Conservation (phyloP, 2,113 vertebrate species). For the Mesoclemmys tuberculata region DNA sequence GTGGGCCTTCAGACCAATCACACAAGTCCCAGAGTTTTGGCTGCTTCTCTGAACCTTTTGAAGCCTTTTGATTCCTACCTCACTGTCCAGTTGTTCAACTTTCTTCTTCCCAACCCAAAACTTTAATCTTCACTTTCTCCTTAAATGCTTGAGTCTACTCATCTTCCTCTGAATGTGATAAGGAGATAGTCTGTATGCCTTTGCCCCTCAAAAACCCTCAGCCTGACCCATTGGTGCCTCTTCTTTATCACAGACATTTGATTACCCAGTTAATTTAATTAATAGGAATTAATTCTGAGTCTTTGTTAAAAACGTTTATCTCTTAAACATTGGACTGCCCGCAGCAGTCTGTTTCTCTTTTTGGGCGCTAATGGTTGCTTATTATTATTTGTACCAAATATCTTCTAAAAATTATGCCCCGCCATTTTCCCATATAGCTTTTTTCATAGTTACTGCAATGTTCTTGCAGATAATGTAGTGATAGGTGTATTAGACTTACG, state of each 20-base stretch:
- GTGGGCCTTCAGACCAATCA: not conserved
- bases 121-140: not conserved
- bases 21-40: not conserved
- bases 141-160: not conserved
- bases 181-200: not conserved
- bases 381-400: rapidly evolving
- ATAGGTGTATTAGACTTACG: not conserved
- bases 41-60: not conserved
- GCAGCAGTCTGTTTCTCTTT: not conserved
- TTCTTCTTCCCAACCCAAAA: not conserved
- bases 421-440: not conserved
- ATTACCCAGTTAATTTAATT: not conserved
- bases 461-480: not conserved
- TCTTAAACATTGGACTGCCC: not conserved
- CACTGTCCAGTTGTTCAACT: not conserved
- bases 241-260: not conserved
- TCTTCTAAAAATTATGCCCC: not conserved
- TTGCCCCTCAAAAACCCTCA: not conserved
- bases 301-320: not conserved
- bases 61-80: not conserved
- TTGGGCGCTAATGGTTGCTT: not conserved
- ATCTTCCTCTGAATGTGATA: not conserved
- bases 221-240: rapidly evolving
- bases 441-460: not conserved
- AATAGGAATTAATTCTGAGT: not conserved